These are phyloP conservation scores for Danionella cerebrum DNA, from an alignment of 2,113 vertebrate genomes.

Conservation along the genomic window DNA sequence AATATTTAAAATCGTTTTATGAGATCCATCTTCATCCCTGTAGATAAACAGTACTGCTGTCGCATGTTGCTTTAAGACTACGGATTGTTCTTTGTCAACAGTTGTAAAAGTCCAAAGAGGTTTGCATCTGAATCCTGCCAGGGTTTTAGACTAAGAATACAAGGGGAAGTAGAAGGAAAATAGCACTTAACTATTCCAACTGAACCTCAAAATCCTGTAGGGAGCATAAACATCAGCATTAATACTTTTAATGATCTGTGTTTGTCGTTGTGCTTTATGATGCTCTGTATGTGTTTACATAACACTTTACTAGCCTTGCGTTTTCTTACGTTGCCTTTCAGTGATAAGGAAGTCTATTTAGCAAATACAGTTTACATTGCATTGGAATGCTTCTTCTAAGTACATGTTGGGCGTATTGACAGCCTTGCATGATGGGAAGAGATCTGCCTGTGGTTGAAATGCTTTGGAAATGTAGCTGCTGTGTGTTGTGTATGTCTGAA, in stretches of 20 bases:
- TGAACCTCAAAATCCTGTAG: constrained; percentile 1
- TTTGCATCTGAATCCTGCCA: not conserved
- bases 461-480: constrained; percentile 4
- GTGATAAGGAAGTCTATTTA: not conserved
- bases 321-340: constrained; percentile 27
- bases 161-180: not conserved
- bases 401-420: not conserved
- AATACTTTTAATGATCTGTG: not conserved
- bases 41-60: not conserved
- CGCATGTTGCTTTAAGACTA: not conserved
- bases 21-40: not conserved
- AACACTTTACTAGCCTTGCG: not conserved
- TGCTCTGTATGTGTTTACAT: constrained; percentile 10
- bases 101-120: constrained; percentile 1
- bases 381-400: not conserved
- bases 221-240: not conserved
- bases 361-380: constrained; percentile 1
- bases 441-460: not conserved
- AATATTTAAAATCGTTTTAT: too few relatives aligned
- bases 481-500: not conserved
- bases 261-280: not conserved
- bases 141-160: not conserved
- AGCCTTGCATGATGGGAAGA: not conserved
- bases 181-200: not conserved
- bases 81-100: not conserved